These are phyloP conservation scores for Ceryle rudis DNA, from an alignment of 2,797 vertebrate species.

Conservation along the genomic window DNA sequence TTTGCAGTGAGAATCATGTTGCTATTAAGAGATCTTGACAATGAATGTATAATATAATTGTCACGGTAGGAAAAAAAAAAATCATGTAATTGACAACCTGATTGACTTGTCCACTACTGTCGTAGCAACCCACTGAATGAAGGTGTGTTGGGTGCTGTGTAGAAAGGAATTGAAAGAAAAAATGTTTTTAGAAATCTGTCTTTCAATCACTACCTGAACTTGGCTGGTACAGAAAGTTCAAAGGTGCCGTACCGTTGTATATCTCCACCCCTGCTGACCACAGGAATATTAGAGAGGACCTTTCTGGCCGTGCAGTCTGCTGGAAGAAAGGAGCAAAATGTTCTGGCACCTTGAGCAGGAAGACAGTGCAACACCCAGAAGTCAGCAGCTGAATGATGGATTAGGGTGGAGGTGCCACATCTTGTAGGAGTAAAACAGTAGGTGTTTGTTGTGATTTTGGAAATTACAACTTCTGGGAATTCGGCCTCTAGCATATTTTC, in stretches of 20 bases:
- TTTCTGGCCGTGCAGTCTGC: background rate
- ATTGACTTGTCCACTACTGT: background rate
- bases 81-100: background rate
- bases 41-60: background rate
- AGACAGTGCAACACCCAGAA: background rate
- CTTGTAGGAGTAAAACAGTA: background rate
- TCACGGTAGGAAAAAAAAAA: background rate
- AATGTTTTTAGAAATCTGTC: background rate
- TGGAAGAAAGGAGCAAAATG: background rate
- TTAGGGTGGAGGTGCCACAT: background rate
- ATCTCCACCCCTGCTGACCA: fast-evolving
- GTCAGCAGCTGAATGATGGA: background rate
- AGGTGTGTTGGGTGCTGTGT: background rate
- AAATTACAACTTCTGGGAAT: background rate
- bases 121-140: background rate
- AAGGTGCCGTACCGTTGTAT: fast-evolving
- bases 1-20: background rate
- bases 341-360: background rate
- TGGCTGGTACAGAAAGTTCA: background rate
- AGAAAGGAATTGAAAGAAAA: background rate
- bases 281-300: background rate
- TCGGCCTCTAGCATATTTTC: background rate
- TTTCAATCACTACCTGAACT: background rate
- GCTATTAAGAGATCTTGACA: background rate
- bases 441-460: background rate